These are phyloP conservation scores for Falco naumanni DNA, from an alignment of 2,797 vertebrate genomes.

Conservation along the genomic window DNA sequence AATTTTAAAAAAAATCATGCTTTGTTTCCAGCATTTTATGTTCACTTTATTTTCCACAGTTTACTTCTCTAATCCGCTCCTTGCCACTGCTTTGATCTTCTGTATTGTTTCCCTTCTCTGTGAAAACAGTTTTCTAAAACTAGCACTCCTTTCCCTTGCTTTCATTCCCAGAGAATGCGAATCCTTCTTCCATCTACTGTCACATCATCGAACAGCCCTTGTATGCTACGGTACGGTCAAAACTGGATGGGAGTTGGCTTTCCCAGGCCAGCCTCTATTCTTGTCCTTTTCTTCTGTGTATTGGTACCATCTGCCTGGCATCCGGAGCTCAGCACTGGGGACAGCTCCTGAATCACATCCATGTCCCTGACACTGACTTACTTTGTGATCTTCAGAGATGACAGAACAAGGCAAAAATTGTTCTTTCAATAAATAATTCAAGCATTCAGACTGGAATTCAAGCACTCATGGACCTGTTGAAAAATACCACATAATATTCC, in stretches of 20 bases:
- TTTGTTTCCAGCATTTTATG: neutral
- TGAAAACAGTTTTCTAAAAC: neutral
- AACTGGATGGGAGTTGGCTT: neutral
- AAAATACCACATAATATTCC: neutral
- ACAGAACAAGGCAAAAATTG: neutral
- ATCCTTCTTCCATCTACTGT: neutral
- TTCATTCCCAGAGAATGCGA: neutral
- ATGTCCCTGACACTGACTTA: neutral
- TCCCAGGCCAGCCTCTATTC: neutral
- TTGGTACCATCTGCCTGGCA: neutral
- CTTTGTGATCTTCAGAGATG: neutral
- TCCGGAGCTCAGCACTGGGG: neutral
- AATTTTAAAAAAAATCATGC: neutral
- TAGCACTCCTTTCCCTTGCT: neutral
- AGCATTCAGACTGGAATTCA: neutral
- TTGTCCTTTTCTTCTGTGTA: neutral
- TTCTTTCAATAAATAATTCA: neutral
- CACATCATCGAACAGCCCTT: neutral
- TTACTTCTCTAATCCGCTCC: neutral
- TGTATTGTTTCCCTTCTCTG: neutral
- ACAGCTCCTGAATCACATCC: neutral
- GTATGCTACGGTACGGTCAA: neutral
- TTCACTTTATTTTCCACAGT: neutral
- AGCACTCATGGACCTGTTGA: neutral
- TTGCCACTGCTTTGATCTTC: neutral